Evolutionary conservation across 2,888 invertebrate genomes (phyloP), one percentile per base, ranked within the genome.

Genomic region (Callimorpha dominula): DNA sequence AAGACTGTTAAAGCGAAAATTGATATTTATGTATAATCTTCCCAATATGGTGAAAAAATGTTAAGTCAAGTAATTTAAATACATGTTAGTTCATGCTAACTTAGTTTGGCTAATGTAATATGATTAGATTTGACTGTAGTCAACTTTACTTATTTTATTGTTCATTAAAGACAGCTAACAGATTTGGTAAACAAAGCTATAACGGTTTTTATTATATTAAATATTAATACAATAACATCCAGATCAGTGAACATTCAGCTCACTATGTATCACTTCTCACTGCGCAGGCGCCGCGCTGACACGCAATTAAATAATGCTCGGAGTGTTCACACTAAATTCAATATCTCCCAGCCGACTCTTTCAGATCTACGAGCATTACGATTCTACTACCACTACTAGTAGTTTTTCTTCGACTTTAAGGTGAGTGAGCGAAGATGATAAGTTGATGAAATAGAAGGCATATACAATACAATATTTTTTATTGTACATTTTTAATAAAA

Each of bases 271-370:
- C 90, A 89, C 88, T 85, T 88, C 87, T 87, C 87, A 85, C 84
- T 79, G 79, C 71, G 68, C 75, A 85, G 83, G 88, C 87, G 86
- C 89, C 84, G 86, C 85, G 64, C 88, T 94, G 95, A 95, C 95
- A 94, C 88, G 89, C 92, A 94, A 95, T 95, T 95, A 95, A 95
- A 95, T 95, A 95, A 94, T 94, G 94, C 92, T 92, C 87, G 85
- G 85, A 93, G 93, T 93, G 92, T 92, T 92, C 91, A 92, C 91
- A 93, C 93, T 95, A 93, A 93, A 94, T 94, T 94, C 94, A 94
- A 95, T 94, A 94, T 94, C 93, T 91, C 89, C 85, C 78, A 88
- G 91, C 90, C 81, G 88, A 91, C 89, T 89, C 89, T 88, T 88
- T 87, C 79, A 89, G 89, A 93, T 90, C 90, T 90, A 90, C 88